Evolutionary conservation across 1,140 invertebrate species (phyloP).

Genomic region (Gryon sp.): DNA sequence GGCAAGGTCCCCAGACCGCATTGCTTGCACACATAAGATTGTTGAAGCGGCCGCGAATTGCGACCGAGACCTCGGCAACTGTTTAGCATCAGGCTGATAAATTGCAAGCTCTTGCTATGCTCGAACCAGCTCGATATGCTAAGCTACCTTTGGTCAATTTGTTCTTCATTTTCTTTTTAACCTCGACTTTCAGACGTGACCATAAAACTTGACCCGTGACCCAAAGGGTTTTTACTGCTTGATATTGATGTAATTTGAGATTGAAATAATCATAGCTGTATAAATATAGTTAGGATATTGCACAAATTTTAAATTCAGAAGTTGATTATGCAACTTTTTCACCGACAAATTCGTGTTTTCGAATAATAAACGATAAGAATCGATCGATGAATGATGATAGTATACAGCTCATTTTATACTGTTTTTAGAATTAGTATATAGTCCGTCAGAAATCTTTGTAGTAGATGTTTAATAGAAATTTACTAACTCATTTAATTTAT

Average conservation of each 20-base stretch:
- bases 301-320: too few species aligned
- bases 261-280: background rate
- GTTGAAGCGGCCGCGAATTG: constrained; percentile 35
- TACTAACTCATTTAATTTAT: too few species aligned
- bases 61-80: constrained; percentile 67
- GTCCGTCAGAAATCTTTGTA: too few species aligned
- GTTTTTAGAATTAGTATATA: too few species aligned
- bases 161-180: constrained; percentile 27
- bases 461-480: too few species aligned
- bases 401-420: too few species aligned
- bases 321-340: too few species aligned
- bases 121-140: constrained; percentile 31
- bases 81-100: constrained; percentile 52
- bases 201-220: constrained; percentile 4
- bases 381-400: too few species aligned
- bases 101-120: constrained; percentile 21
- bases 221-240: constrained; percentile 1
- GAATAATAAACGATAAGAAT: too few species aligned
- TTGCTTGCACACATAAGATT: constrained; percentile 2
- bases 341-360: too few species aligned
- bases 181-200: constrained; percentile 35
- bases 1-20: constrained; percentile 61
- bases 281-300: too few species aligned
- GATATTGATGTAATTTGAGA: background rate
- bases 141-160: constrained; percentile 25